Conservation (phyloP, 2,113 vertebrate species). For the Oreochromis aureus region DNA sequence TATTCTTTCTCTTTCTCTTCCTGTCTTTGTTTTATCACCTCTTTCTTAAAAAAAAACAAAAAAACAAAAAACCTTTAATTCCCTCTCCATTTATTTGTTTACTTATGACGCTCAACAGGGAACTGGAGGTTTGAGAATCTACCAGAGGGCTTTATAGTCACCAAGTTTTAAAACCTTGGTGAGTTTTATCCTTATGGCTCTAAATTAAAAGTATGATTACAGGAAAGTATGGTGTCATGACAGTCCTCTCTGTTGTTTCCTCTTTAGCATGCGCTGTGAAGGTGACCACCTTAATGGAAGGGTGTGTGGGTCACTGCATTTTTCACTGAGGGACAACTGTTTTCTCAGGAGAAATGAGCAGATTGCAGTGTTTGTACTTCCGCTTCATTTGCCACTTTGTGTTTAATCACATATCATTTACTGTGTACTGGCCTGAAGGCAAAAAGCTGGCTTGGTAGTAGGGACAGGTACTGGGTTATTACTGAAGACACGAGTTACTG, state of each 20-base stretch:
- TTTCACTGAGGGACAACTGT: not conserved
- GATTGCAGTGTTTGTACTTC: conserved; percentile 67
- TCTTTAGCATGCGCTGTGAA: conserved; percentile 1
- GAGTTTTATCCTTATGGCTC: not conserved
- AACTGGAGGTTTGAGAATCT: not conserved
- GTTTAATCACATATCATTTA: conserved; percentile 50
- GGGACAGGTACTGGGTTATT: conserved; percentile 7
- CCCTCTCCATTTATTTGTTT: not conserved
- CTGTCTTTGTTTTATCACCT: not conserved
- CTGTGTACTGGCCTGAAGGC: conserved; percentile 1
- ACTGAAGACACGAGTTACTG: not conserved
- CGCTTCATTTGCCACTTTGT: conserved; percentile 62
- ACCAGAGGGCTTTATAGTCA: not conserved
- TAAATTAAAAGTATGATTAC: not conserved
- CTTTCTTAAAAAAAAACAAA: not conserved
- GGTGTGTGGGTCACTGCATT: conserved; percentile 5
- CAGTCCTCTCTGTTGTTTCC: not conserved
- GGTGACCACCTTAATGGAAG: conserved; percentile 25
- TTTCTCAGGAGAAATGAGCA: conserved; percentile 36
- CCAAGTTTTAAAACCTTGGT: not conserved
- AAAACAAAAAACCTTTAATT: not conserved
- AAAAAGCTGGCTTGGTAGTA: not conserved
- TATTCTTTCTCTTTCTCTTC: not conserved
- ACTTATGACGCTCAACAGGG: conserved; percentile 1
- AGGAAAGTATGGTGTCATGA: not conserved